phyloP scores from a whole-genome alignment of 1,140 invertebrate genomes.

The Mamestra configurata region DNA sequence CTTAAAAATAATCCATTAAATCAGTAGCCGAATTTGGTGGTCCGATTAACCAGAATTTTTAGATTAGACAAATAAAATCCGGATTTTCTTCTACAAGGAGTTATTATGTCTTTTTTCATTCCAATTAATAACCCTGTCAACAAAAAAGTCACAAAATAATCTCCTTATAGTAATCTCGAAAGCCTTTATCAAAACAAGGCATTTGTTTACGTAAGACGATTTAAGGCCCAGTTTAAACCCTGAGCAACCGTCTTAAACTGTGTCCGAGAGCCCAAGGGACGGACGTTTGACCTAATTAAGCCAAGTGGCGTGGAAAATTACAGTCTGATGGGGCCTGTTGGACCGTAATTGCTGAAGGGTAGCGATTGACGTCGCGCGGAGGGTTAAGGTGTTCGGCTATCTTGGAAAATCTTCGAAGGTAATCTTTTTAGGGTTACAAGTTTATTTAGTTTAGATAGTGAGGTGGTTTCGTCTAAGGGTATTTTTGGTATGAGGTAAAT shows the following conservation, averaged over 20 bases:
- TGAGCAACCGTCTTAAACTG: slow-evolving; percentile 56
- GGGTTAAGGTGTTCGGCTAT: slow-evolving; percentile 36
- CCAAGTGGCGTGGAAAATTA: slow-evolving; percentile 81
- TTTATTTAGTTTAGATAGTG: slow-evolving; percentile 26
- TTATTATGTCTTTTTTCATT: no score
- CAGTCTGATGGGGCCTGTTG: slow-evolving; percentile 66
- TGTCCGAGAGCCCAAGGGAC: slow-evolving; percentile 64
- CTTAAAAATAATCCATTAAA: slow-evolving; percentile 4
- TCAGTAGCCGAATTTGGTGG: no score
- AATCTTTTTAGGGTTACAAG: slow-evolving; percentile 42
- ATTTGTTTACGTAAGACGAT: slow-evolving; percentile 33
- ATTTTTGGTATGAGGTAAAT: no score
- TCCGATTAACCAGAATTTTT: no score
- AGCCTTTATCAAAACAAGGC: slow-evolving; percentile 10
- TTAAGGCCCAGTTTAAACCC: slow-evolving; percentile 49
- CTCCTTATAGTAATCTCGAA: background rate
- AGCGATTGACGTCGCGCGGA: slow-evolving; percentile 53
- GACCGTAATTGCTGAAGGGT: slow-evolving; percentile 71
- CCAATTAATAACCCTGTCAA: background rate
- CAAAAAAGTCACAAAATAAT: background rate
- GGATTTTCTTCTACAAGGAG: no score
- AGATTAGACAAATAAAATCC: no score
- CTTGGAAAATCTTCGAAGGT: slow-evolving; percentile 43
- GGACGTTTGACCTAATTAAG: slow-evolving; percentile 78
- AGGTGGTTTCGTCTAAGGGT: background rate